These are phyloP conservation scores for Neogale vison DNA, from an alignment of 2,113 vertebrate species.

Conservation along the genomic window DNA sequence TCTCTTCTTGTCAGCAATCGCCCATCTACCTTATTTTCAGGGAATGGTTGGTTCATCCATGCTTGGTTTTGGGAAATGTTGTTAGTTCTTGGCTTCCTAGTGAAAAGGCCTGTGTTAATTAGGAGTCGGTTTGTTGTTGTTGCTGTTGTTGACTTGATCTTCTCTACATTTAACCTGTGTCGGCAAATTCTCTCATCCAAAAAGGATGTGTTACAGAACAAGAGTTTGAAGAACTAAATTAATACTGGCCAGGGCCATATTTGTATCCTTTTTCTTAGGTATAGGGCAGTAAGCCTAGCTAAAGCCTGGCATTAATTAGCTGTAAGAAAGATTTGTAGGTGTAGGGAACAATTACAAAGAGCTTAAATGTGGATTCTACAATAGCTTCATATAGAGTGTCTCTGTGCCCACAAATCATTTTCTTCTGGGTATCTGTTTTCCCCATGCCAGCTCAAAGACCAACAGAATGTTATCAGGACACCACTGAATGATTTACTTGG, in stretches of 20 bases:
- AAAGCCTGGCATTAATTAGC: not conserved
- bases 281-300: not conserved
- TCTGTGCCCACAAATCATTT: not conserved
- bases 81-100: not conserved
- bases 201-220: not conserved
- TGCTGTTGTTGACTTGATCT: not conserved
- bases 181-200: not conserved
- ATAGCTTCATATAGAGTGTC: not conserved
- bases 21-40: not conserved
- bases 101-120: constrained; percentile 1
- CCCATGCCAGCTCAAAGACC: not conserved
- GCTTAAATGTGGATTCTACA: not conserved
- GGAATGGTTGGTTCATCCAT: not conserved
- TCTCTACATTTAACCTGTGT: not conserved
- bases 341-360: not conserved
- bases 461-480: not conserved
- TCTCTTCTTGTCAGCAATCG: not conserved
- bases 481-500: not conserved
- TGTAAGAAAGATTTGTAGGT: not conserved
- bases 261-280: not conserved
- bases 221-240: not conserved
- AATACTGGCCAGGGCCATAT: not conserved
- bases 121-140: not conserved
- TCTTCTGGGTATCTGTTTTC: not conserved
- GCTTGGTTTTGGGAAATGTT: not conserved